phyloP scores from a whole-genome alignment of 2,888 invertebrate species.

The Drosophila mercatorum region DNA sequence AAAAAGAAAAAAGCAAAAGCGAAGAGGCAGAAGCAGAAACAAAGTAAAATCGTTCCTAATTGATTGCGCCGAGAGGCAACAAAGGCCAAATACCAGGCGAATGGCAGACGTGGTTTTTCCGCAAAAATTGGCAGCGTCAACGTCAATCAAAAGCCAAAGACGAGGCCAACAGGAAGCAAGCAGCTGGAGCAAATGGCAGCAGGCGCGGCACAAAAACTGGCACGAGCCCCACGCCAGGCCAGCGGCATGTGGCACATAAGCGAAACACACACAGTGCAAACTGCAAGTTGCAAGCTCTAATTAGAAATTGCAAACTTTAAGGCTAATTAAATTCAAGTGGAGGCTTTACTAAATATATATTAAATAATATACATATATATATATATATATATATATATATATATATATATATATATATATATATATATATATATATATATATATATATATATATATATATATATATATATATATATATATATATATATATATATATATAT shows the following conservation, averaged over 20 bases:
- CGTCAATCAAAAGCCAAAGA: slow-evolving; percentile 41
- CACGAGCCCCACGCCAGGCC: slow-evolving; percentile 33
- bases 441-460: slow-evolving; percentile 3
- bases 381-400: slow-evolving; percentile 1
- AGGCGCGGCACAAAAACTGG: slow-evolving; percentile 10
- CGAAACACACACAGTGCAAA: slow-evolving; percentile 4
- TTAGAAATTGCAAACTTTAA: slow-evolving; percentile 49
- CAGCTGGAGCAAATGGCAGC: neutral
- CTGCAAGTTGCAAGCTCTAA: slow-evolving; percentile 33
- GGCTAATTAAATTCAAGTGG: slow-evolving; percentile 51
- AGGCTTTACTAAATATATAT: slow-evolving; percentile 8
- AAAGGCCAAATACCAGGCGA: slow-evolving; percentile 18
- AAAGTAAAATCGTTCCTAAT: slow-evolving; percentile 49
- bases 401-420: slow-evolving; percentile 1
- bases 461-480: slow-evolving; percentile 5
- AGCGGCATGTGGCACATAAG: slow-evolving; percentile 23
- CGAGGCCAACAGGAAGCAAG: slow-evolving; percentile 13
- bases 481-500: slow-evolving; percentile 7
- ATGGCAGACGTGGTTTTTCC: slow-evolving; percentile 9
- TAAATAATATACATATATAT: slow-evolving; percentile 2
- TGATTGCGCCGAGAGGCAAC: slow-evolving; percentile 53
- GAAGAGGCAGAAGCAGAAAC: slow-evolving; percentile 17
- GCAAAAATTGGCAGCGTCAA: slow-evolving; percentile 56
- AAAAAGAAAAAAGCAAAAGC: slow-evolving; percentile 12
- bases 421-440: slow-evolving; percentile 2